A percentile compares a stretch with the other conserved stretches of the same genome.
Evolutionary conservation across 53 echinoderm and acorn worm species (phyloP).

Genomic region (Pentamera pediparva): DNA sequence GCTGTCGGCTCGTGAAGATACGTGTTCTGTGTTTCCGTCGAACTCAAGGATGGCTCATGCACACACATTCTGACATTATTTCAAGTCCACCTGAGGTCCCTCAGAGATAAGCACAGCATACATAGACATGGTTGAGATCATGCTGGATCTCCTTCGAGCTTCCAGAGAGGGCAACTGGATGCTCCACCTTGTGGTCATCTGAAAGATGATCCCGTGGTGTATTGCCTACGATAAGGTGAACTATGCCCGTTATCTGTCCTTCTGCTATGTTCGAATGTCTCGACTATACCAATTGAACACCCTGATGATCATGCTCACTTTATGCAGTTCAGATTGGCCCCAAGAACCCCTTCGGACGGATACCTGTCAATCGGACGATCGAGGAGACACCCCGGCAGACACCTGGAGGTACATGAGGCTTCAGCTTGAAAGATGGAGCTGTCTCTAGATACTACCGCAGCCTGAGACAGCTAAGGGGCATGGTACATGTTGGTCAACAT

Average conservation of each 20-base stretch:
- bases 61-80: no score
- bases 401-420: conserved; percentile 23
- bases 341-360: conserved; percentile 21
- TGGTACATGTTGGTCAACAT: no score
- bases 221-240: conserved; percentile 27
- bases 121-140: conserved; percentile 30
- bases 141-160: conserved; percentile 27
- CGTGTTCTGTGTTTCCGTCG: no score
- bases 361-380: conserved; percentile 33
- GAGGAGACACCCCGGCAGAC: conserved; percentile 32
- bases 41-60: no score
- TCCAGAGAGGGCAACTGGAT: conserved; percentile 47
- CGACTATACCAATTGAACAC: no score
- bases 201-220: conserved; percentile 32
- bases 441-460: no score
- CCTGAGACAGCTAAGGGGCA: no score
- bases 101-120: no score
- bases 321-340: conserved; percentile 1
- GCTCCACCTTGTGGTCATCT: conserved; percentile 27
- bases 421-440: conserved; percentile 34
- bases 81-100: no score
- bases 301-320: no score
- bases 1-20: no score
- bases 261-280: conserved; percentile 28
- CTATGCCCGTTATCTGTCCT: conserved; percentile 26